Base-by-base conservation (phyloP, 2,888 invertebrate genomes). In the Brachycybe producta region DNA sequence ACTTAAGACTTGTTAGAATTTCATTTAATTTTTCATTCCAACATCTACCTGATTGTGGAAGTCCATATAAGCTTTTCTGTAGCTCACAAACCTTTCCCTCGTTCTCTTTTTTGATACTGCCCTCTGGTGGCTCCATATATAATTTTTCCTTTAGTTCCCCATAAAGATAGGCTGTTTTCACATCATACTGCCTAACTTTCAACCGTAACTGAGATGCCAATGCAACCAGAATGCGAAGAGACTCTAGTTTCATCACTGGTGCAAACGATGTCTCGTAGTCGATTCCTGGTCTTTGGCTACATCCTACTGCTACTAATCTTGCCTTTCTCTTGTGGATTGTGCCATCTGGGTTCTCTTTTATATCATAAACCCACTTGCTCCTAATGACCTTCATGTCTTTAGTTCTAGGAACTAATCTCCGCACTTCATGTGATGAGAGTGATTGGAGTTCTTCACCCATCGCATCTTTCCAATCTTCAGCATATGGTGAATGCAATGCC, bases 381-480 rank as follows among this genome's bases (percentile, higher is more conserved):
- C 39, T 32, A 21, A 54, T 48, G 8, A 45, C 52, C 43, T 28
- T 40, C 8, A 23, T 46, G 38, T 45, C 34, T 5, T 13, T 1
- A 19, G 53, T 49, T 7, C 32, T 24, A n/a, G 24, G 3, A 17
- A 21, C 47, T 26, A 47, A 15, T n/a, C 17, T 17, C 50, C 55
- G 52, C 11, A 47, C 53, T 7, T 52, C 13, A 30, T 56, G 51
- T 21, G 49, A 30, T 24, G 48, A 23, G 19, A 26, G 24, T 27
- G 55, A 56, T 13, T 21, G 21, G 5, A 55, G 47, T 42, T 56
- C 56, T 23, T 41, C 36, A 15, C 51, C 28, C 55, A 53, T 55
- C 13, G 55, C 53, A n/a, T 39, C 42, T 27, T 35, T 27, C 54
- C 53, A 55, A 5, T 19, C 44, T 21, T 42, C 19, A 1, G 23